phyloP scores from a whole-genome alignment of 1,140 invertebrate genomes.

The Drosophila tropicalis region DNA sequence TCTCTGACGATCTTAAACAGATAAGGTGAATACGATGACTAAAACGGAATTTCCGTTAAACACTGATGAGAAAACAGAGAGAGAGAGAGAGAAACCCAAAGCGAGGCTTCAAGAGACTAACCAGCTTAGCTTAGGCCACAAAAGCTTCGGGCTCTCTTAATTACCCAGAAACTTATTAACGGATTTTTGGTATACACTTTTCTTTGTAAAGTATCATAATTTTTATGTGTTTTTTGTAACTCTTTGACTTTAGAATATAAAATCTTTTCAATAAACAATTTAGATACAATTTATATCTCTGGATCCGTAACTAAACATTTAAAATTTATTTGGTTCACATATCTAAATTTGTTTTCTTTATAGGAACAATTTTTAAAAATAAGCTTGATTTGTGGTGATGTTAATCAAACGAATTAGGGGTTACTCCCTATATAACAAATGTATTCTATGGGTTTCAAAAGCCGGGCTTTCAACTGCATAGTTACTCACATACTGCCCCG shows the following conservation, averaged over 20 bases:
- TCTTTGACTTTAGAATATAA: no score
- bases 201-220: not conserved
- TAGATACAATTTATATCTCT: no score
- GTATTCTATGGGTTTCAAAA: no score
- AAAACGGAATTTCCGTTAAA: constrained; percentile 47
- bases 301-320: not conserved
- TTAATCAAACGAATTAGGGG: no score
- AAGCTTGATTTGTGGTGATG: not conserved
- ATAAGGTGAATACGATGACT: constrained; percentile 28
- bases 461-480: no score
- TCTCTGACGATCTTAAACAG: constrained; percentile 17
- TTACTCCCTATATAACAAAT: no score
- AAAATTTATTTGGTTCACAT: not conserved
- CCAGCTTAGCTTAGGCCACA: not conserved
- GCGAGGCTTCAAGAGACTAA: not conserved
- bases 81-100: not conserved
- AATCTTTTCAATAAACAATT: no score
- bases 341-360: not conserved
- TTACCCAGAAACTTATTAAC: not conserved
- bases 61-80: not conserved
- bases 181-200: not conserved
- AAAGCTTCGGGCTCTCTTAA: not conserved
- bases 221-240: no score
- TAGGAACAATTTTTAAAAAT: not conserved
- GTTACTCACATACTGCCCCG: no score